Evolutionary conservation across 2,113 vertebrate species (phyloP).

Genomic region (Brevimyrus niger): DNA sequence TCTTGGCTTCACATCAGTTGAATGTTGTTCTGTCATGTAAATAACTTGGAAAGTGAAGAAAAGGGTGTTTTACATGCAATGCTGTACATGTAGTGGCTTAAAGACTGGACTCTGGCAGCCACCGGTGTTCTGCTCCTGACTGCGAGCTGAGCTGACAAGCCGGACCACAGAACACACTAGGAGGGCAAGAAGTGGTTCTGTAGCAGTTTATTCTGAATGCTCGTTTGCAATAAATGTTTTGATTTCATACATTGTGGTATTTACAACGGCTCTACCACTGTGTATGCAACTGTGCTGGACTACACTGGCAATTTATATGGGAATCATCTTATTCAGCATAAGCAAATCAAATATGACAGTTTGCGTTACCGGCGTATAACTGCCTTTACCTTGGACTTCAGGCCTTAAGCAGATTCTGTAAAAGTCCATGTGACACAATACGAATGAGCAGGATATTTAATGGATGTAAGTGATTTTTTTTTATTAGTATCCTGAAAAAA

Average conservation of each 20-base stretch:
- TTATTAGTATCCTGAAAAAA: neutral
- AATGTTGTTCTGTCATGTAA: neutral
- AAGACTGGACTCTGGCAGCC: neutral
- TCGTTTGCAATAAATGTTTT: constrained; percentile 1
- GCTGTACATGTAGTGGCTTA: neutral
- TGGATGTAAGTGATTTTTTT: neutral
- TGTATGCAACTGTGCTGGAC: neutral
- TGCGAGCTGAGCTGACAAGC: neutral
- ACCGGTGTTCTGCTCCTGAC: neutral
- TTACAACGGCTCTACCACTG: neutral
- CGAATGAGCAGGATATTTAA: neutral
- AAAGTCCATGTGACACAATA: neutral
- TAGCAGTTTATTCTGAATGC: neutral
- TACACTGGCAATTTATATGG: neutral
- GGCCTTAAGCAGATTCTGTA: neutral
- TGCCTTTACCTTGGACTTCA: neutral
- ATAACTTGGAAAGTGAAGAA: neutral
- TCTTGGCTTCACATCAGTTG: neutral
- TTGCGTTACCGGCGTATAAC: neutral
- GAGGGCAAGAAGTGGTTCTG: neutral
- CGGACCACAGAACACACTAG: neutral
- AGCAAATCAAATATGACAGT: neutral
- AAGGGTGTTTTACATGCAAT: neutral
- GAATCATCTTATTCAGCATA: neutral
- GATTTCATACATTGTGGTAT: neutral